A percentile compares a stretch with the other conserved stretches of the same genome.
phyloP scores from a whole-genome alignment of 2,888 invertebrate genomes.

The Zygaena filipendulae region DNA sequence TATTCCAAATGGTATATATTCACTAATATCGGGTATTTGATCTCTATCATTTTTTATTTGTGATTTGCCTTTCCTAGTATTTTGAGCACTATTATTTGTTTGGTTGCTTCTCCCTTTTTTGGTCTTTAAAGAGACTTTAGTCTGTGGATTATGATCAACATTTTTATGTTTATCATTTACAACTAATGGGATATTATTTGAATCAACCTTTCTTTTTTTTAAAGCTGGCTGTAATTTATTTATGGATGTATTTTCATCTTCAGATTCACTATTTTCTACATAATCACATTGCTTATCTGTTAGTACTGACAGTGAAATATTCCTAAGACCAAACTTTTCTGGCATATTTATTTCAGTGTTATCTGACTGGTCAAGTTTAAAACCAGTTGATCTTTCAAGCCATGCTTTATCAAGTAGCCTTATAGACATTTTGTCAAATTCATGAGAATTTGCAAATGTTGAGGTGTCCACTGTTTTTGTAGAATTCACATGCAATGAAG shows the following conservation, averaged over 20 bases:
- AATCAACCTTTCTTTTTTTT: conserved; percentile 57
- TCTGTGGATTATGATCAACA: conserved; percentile 11
- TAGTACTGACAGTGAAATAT: conserved; percentile 25
- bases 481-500: too few relatives aligned
- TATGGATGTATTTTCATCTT: conserved; percentile 53
- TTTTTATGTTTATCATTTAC: conserved; percentile 8
- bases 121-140: too few relatives aligned
- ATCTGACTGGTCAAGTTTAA: conserved; percentile 25
- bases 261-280: conserved; percentile 81
- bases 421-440: too few relatives aligned
- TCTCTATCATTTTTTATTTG: conserved; percentile 27
- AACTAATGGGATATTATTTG: too few relatives aligned
- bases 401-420: conserved; percentile 50
- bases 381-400: conserved; percentile 55
- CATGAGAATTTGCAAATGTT: too few relatives aligned
- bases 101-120: conserved; percentile 15
- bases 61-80: conserved; percentile 6
- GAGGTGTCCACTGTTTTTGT: too few relatives aligned
- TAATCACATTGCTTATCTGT: conserved; percentile 56
- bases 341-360: conserved; percentile 9
- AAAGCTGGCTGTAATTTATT: conserved; percentile 64
- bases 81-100: conserved; percentile 17
- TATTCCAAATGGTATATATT: conserved; percentile 48
- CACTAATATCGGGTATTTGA: conserved; percentile 49
- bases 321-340: conserved; percentile 45